These are phyloP conservation scores for Ailuropoda melanoleuca DNA, from an alignment of 2,113 vertebrate genomes.

Conservation along the genomic window DNA sequence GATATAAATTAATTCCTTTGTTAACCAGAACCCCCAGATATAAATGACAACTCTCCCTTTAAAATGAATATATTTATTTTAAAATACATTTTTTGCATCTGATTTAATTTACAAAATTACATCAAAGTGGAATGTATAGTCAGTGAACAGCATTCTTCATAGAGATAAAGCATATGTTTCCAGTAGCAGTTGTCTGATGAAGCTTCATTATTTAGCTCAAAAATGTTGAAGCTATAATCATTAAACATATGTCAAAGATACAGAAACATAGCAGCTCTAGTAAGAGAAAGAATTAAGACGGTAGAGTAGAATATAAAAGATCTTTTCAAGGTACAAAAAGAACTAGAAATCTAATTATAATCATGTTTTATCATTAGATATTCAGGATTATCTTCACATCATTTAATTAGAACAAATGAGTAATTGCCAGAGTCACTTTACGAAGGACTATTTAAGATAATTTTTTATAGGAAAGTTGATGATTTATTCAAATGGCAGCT, in stretches of 20 bases:
- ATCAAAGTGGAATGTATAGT: background rate
- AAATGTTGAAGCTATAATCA: constrained; percentile 47
- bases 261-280: constrained; percentile 35
- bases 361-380: constrained; percentile 32
- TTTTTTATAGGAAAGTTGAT: background rate
- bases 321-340: constrained; percentile 28
- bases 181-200: constrained; percentile 52
- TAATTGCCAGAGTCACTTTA: background rate
- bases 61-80: constrained; percentile 36
- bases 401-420: constrained; percentile 61
- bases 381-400: constrained; percentile 29
- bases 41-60: constrained; percentile 1
- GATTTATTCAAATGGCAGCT: constrained; percentile 22
- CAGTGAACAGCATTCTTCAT: background rate
- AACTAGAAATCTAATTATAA: constrained; percentile 44
- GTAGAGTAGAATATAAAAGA: constrained; percentile 36
- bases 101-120: constrained; percentile 32
- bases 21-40: background rate
- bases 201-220: constrained; percentile 58
- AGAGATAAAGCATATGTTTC: constrained; percentile 54
- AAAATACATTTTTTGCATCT: constrained; percentile 45
- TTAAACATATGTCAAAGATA: constrained; percentile 60
- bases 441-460: background rate
- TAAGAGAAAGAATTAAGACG: constrained; percentile 43
- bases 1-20: background rate